Conservation (phyloP, 2,888 invertebrate genomes). For the Tipula lateralis region DNA sequence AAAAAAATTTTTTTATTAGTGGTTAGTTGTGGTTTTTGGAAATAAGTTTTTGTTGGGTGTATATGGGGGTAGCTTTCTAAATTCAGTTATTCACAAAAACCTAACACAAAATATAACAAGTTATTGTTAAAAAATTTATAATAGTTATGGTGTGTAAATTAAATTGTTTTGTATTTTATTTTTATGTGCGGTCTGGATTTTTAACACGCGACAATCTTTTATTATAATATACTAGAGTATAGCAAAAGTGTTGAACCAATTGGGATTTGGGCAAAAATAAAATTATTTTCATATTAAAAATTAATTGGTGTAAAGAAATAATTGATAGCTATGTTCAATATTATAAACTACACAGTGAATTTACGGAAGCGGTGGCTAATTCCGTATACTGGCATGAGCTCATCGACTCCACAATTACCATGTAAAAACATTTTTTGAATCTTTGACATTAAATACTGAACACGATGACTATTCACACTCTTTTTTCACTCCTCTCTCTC, state of each 20-base stretch:
- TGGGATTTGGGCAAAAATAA: neutral
- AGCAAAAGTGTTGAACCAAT: neutral
- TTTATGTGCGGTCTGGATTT: neutral
- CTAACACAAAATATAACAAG: constrained; percentile 2
- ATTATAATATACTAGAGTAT: neutral
- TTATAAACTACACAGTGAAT: no score
- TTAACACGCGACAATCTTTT: neutral
- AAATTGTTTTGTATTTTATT: neutral
- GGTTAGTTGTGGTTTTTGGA: constrained; percentile 5
- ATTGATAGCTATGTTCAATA: neutral
- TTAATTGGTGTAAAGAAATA: neutral
- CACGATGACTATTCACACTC: no score
- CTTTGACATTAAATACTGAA: no score
- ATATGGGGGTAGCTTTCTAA: neutral
- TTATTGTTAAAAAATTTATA: neutral
- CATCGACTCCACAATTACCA: no score
- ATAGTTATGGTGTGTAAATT: constrained; percentile 24
- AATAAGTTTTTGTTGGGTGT: neutral
- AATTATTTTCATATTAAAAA: neutral
- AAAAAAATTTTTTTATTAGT: neutral
- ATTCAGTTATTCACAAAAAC: neutral
- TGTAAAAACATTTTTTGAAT: no score
- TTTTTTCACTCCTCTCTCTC: no score
- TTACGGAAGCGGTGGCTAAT: no score
- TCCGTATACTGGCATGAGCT: no score